A percentile compares a stretch with the other conserved stretches of the same genome.
Evolutionary conservation across 2,797 vertebrate genomes (phyloP).

Genomic region (Rhinoraja longicauda): DNA sequence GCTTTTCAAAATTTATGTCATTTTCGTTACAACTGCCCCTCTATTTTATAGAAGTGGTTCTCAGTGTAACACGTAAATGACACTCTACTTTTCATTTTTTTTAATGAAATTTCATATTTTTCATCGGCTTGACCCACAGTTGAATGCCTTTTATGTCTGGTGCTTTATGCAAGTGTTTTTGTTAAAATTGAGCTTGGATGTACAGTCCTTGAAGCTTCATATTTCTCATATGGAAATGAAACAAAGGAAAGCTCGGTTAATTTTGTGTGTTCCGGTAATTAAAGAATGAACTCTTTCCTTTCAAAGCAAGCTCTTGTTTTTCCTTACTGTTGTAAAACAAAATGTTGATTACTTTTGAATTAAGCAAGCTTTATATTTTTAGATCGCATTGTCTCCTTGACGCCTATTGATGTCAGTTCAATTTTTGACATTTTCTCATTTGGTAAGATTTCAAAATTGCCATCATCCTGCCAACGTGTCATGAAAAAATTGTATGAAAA

Average conservation of each 20-base stretch:
- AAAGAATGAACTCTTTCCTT: neutral
- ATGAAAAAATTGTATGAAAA: constrained; percentile 84
- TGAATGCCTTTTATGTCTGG: constrained; percentile 6
- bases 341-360: constrained; percentile 61
- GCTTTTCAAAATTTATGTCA: constrained; percentile 44
- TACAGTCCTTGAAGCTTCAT: constrained; percentile 48
- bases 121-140: neutral
- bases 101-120: neutral
- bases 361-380: constrained; percentile 69
- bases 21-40: constrained; percentile 67
- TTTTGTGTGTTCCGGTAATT: constrained; percentile 20
- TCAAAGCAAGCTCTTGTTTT: constrained; percentile 19
- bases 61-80: neutral
- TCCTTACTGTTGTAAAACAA: neutral
- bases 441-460: constrained; percentile 97
- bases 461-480: constrained; percentile 94
- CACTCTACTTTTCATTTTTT: constrained; percentile 1
- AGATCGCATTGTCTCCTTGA: constrained; percentile 82
- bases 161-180: neutral
- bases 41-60: constrained; percentile 54
- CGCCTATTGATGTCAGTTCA: constrained; percentile 89
- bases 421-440: constrained; percentile 98
- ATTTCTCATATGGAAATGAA: constrained; percentile 43
- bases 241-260: constrained; percentile 40
- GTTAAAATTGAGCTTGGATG: constrained; percentile 43